Conservation (phyloP, 2,797 vertebrate species). For the Aldrovandia affinis region DNA sequence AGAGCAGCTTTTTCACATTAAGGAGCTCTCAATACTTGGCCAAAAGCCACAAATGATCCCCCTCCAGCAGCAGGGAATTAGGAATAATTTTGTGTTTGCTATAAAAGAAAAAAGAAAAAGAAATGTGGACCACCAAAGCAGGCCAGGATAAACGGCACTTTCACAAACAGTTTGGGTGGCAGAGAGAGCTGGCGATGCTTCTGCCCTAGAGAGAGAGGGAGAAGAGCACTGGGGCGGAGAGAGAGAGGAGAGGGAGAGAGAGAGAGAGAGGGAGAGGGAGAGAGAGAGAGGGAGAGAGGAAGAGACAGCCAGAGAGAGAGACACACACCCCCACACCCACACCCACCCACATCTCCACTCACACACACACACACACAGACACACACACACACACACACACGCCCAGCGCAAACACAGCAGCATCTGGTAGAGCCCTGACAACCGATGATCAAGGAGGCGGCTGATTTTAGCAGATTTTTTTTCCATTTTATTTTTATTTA, state of each 20-base stretch:
- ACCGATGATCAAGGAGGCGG: not conserved
- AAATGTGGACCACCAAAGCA: constrained; percentile 80
- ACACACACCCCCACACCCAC: not conserved
- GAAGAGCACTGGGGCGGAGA: constrained; percentile 16
- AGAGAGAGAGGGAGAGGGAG: not conserved
- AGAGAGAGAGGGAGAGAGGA: not conserved
- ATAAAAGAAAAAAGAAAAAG: constrained; percentile 75
- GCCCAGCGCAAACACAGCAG: not conserved
- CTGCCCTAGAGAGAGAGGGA: not conserved
- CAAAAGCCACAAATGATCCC: constrained; percentile 86
- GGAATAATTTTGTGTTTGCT: constrained; percentile 85
- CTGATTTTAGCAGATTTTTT: not conserved
- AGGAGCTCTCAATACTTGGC: constrained; percentile 79
- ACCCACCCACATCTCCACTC: not conserved
- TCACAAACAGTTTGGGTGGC: constrained; percentile 40
- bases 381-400: not conserved
- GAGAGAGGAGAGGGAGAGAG: not conserved
- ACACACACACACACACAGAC: not conserved
- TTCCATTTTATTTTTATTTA: no score
- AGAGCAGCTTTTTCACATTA: constrained; percentile 85
- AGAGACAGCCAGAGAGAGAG: not conserved
- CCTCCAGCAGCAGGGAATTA: constrained; percentile 84
- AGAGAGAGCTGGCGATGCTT: not conserved
- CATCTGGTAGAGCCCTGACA: not conserved
- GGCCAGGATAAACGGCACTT: constrained; percentile 70